Base-by-base conservation (phyloP, 2,113 vertebrate species). In the Zosterops japonicus region DNA sequence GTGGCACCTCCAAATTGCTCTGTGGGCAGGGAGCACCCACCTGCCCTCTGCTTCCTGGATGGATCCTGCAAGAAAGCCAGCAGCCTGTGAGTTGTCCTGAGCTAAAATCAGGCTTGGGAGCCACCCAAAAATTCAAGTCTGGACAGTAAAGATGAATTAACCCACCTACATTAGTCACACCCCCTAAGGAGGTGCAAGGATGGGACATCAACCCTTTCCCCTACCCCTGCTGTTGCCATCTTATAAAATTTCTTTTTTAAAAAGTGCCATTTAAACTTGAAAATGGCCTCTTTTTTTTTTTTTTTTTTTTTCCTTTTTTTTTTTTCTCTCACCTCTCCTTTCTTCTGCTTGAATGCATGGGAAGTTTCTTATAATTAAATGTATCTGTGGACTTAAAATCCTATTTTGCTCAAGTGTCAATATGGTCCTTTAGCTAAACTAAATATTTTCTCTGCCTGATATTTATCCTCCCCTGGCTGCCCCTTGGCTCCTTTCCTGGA, bases 381-480 rank as follows among this genome's bases (percentile, higher is more conserved):
- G 22, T 27, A 24, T 71, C 60, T 53, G 31, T 33, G 36, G 39
- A 68, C 29, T 87, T 65, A 85, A 83, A 93, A 95, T 92, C 57
- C 79, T 90, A 19, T 83, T 92, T 93, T 52, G 33, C 27, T 64
- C 39, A 60, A 57, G 61, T 77, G 80, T 83, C 70, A 83, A 28
- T 87, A 92, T 24, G 28, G 12, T 60, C 67, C 39, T 83, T 95
- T 47, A 94, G 89, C 63, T 86, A 86, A 94, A 90, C 44, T 57
- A 89, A 94, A 69, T 95, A 65, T 90, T 95, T 95, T 74, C 50
- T 18, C 59, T 94, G 14, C 17, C 22, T 90, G 63, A 74, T 86
- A 70, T 82, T 96, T 94, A 49, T 61, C 50, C 24, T 89, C 46
- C 22, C 33, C 27, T 76, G 57, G 18, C 67, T 80, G n/a, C 11